Evolutionary conservation across 2,113 vertebrate genomes (phyloP), one percentile per base, ranked within the genome.

Genomic region (Albula goreensis): DNA sequence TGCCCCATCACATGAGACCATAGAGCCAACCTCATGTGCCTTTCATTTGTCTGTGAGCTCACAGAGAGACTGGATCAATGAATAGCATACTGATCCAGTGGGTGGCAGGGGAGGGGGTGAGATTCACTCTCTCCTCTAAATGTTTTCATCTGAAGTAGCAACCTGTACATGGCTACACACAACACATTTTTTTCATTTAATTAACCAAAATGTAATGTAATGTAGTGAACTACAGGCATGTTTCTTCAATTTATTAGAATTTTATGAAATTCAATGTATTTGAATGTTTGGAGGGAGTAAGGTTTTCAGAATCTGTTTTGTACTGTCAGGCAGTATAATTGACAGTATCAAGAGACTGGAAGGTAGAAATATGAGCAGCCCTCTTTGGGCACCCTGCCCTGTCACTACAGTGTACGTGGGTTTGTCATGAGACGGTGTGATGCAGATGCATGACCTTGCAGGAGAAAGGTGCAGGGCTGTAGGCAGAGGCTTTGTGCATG

Each of bases 391-490:
- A 41, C 17, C 17, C 17, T 66, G 15, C 3, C 22, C 22, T 13
- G 4, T 19, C 19, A 22, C 7, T 66, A 22, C 17, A 66, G 22
- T 66, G 60, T 66, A 15, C 60, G 15, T 66, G 5, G 15, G 3
- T 19, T 19, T 7, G 22, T 66, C 60, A 15, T 19, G 15, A 25
- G 51, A 49, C 52, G 22, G 53, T 22, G 10, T 53, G 1, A 77
- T 74, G 2, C 83, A 85, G 83, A 52, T 53, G 53, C 77, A 81
- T 50, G 85, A 15, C 78, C 85, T 63, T 41, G 22, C 41, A 74
- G 41, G 63, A 74, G 53, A 78, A 41, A 78, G 56, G 52, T 57
- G 25, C 50, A 50, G 15, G 12, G 60, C 81, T 57, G 31, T 13
- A 52, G 15, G 25, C 41, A 9, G 63, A n/a, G 51, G 9, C n/a